Evolutionary conservation across 1,140 invertebrate genomes (phyloP).

Genomic region (Nixonia krombeini): DNA sequence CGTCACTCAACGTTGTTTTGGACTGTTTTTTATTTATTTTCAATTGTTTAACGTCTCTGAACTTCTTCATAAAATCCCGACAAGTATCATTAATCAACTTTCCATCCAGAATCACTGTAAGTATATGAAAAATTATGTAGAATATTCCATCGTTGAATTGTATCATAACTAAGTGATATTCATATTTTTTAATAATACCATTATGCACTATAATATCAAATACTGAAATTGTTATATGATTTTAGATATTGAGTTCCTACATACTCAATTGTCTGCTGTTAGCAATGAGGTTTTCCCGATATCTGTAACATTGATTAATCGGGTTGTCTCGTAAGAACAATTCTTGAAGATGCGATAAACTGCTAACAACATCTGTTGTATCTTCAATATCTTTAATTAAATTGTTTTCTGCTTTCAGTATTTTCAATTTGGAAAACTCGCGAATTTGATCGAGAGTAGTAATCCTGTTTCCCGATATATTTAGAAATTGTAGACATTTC

Average conservation of each 20-base stretch:
- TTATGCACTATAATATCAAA: too few relatives aligned
- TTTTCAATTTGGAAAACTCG: conserved; percentile 63
- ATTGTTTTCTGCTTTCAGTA: conserved; percentile 71
- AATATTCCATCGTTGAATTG: too few relatives aligned
- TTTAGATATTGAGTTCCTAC: conserved; percentile 10
- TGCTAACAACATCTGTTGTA: conserved; percentile 71
- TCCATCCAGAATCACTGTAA: conserved; percentile 59
- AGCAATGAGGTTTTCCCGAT: conserved; percentile 77
- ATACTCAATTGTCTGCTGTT: conserved; percentile 74
- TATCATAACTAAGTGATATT: too few relatives aligned
- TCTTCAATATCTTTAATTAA: conserved; percentile 67
- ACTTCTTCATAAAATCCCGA: conserved; percentile 71
- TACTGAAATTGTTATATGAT: too few relatives aligned
- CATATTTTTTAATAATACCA: too few relatives aligned
- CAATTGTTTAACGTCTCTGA: conserved; percentile 65
- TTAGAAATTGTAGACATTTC: conserved; percentile 67
- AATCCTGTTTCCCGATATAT: conserved; percentile 72
- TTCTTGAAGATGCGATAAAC: conserved; percentile 71
- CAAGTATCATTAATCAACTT: conserved; percentile 69
- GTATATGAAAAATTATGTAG: conserved; percentile 1
- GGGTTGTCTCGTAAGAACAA: conserved; percentile 76
- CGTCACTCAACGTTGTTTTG: conserved; percentile 56
- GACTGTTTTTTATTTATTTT: conserved; percentile 41
- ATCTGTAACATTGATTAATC: conserved; percentile 74
- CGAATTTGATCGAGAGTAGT: conserved; percentile 61